phyloP scores from a whole-genome alignment of 2,113 vertebrate species.

The Otocyon megalotis region DNA sequence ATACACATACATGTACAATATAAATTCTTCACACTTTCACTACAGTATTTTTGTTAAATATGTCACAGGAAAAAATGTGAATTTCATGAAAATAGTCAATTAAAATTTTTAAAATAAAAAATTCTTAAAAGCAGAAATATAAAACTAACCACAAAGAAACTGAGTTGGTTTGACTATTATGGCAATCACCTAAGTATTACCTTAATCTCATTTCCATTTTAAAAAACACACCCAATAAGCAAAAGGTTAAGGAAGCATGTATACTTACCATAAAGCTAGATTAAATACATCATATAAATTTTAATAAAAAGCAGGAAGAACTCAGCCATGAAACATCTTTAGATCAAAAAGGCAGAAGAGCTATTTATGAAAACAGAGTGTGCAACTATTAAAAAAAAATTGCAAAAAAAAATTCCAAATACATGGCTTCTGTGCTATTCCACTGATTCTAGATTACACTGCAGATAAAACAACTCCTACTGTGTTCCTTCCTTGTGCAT shows the following conservation, averaged over 20 bases:
- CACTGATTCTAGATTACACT: not conserved
- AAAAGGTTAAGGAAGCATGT: slow-evolving; percentile 12
- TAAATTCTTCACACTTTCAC: not conserved
- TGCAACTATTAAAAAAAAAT: not conserved
- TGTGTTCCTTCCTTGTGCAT: not conserved
- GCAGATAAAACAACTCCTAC: not conserved
- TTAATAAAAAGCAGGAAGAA: slow-evolving; percentile 57
- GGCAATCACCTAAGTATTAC: not conserved
- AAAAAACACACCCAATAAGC: not conserved
- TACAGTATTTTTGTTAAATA: not conserved
- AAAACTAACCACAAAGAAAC: slow-evolving; percentile 28
- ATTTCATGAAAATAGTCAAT: slow-evolving; percentile 17
- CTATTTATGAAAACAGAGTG: slow-evolving; percentile 20
- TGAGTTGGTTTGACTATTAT: not conserved
- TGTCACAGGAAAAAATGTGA: not conserved
- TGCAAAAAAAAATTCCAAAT: slow-evolving; percentile 27
- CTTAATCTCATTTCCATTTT: not conserved
- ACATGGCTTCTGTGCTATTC: not conserved
- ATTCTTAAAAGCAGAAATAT: not conserved
- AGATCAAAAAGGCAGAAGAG: slow-evolving; percentile 55
- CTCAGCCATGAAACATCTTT: not conserved
- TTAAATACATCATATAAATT: slow-evolving; percentile 38
- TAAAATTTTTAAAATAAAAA: not conserved
- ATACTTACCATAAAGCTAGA: not conserved
- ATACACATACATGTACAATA: not conserved